Conservation (phyloP, 2,113 vertebrate species). For the Carassius carassius region DNA sequence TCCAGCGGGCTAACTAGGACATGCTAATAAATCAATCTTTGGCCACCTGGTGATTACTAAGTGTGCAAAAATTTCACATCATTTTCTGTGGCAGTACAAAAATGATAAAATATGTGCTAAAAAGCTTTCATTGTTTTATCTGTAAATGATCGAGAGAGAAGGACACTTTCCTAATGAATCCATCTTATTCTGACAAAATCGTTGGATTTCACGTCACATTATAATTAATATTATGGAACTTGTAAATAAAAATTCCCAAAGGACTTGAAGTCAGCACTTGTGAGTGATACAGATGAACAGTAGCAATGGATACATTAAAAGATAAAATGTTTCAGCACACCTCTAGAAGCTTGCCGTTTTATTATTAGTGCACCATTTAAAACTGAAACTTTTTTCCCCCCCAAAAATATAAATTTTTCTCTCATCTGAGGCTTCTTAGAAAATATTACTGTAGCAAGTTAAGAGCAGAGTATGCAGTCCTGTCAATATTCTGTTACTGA, state of each 20-base stretch:
- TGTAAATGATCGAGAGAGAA: background rate
- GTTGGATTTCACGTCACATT: background rate
- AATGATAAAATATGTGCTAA: background rate
- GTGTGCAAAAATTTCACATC: background rate
- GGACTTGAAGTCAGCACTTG: background rate
- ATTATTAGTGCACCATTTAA: slow-evolving; percentile 60
- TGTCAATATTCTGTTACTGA: slow-evolving; percentile 55
- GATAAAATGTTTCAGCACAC: slow-evolving; percentile 7
- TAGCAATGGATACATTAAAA: slow-evolving; percentile 24
- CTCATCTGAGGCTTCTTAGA: slow-evolving; percentile 81
- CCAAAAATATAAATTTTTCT: slow-evolving; percentile 78
- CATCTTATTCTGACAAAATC: background rate
- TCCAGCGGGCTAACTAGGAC: background rate
- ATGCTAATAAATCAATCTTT: background rate
- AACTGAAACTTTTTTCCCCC: slow-evolving; percentile 58
- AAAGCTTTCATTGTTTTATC: background rate
- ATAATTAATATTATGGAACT: background rate
- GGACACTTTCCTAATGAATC: background rate
- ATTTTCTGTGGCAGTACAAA: background rate
- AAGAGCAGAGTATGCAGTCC: slow-evolving; percentile 70
- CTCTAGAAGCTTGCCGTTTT: slow-evolving; percentile 11
- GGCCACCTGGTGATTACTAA: background rate
- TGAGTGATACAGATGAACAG: background rate
- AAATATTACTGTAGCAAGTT: slow-evolving; percentile 78
- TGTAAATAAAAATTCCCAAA: background rate